Evolutionary conservation across 2,797 vertebrate genomes (phyloP), one percentile per base, ranked within the genome.

Genomic region (Coluber constrictor): DNA sequence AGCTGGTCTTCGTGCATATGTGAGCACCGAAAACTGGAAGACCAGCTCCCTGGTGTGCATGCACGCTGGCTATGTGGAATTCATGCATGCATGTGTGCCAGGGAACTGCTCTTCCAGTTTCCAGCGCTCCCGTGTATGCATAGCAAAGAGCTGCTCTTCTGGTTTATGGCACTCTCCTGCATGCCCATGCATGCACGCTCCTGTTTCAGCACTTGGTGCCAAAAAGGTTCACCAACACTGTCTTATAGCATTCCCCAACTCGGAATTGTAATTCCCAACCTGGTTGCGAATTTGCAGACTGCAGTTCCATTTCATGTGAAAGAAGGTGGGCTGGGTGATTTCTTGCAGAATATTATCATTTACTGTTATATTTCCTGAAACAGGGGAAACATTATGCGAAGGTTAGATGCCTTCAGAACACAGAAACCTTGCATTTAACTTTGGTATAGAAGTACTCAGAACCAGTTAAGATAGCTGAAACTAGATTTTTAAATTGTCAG

Each of bases 171-270:
- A 51, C 51, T 51, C 51, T 51, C 51, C 51, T 51, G 51, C 51
- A 51, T 51, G 7, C 8, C 51, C 51, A 51, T 9, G 51, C 7
- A 51, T 1, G 51, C 8, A 8, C 47, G 5, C 47, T 47, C 47
- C 47, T 4, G 47, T 47, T 47, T 47, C 5, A 5, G 47, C 51
- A 51, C 51, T 9, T 8, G 1, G 8, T 51, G 51, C 51, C 51
- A 0, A 51, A 51, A 51, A 51, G 51, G 1, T 51, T 51, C 51
- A 8, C 51, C 51, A 51, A 51, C 51, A 51, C 51, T 51, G 51
- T 95, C 93, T 94, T 94, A 95, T 92, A 92, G 32, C 16, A 18
- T 37, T 20, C 16, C n/a, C 70, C 70, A 37, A 37, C 3, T 37
- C 37, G 32, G 70, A 37, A 74, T 74, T 32, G 3, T 37, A 37